Evolutionary conservation across 2,888 invertebrate species (phyloP), one percentile per base, ranked within the genome.

Genomic region (Leptopilina drosophilae): DNA sequence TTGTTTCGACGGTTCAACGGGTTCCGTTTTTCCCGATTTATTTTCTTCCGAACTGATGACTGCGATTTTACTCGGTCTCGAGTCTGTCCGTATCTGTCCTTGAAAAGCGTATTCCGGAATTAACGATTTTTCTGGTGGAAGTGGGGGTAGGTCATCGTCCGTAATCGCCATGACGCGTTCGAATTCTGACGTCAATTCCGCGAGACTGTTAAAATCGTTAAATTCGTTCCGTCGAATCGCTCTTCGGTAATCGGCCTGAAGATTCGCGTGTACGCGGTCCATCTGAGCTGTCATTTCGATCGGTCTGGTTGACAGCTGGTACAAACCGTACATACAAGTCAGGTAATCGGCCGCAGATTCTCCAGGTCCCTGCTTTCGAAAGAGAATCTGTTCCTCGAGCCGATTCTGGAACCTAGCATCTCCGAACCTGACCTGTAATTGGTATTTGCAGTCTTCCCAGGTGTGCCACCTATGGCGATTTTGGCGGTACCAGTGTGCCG

Each of bases 221-320:
- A 56, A 56, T n/a, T 56, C 56, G 56, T 56, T 14, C 5, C 56
- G 7, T 3, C 14, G 56, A 12, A 56, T 14, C 3, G 14, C 12
- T n/a, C 56, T 56, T 12, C 62, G 53, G 66, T 78, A 62, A 40
- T 81, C 78, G 2, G 76, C 76, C 5, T 64, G 53, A 56, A 80
- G 77, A 66, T 80, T 80, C 46, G 78, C 73, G 49, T 69, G 78
- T 1, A 77, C 53, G 33, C 78, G 15, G 56, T 80, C 80, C 2
- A 80, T 64, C 65, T 80, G 80, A 20, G 76, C 76, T 7, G 5
- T 3, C 12, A 80, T 64, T 14, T 66, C 64, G 49, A 3, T 11
- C 7, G 78, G 64, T 11, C 64, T 12, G 40, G 78, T 59, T 5
- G 78, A 76, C 64, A 65, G 64, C 4, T 12, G 14, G 20, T 75